Evolutionary conservation across 2,888 invertebrate species (phyloP), one percentile per base, ranked within the genome.

Genomic region (Drosophila ustulata): DNA sequence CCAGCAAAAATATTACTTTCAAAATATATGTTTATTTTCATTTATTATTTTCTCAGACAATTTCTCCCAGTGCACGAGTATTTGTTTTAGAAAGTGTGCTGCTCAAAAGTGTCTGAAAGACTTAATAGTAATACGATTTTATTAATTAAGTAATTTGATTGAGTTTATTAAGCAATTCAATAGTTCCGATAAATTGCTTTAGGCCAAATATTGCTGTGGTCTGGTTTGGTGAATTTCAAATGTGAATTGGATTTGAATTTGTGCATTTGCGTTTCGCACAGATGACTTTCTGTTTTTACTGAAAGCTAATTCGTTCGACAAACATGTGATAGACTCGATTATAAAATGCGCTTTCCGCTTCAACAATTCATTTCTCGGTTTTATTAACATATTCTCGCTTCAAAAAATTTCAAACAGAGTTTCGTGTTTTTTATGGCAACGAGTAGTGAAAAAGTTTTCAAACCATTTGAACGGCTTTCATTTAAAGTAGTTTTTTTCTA

Each of bases 351-450:
- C 41, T 76, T 76, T 71, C 34, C 59, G 72, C 73, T 56, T 53
- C 52, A 75, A 45, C 63, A 72, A 77, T 61, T 65, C 46, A 23
- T 39, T 72, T 47, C 26, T 30, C n/a, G 13, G 34, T 53, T 77
- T 66, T 75, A 77, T 75, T 58, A 75, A 75, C 75, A 75, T 71
- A 71, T 75, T 41, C 61, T 61, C 32, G 43, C 57, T 18, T 61
- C 32, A 57, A 66, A 59, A 75, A 56, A 51, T 62, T 63, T 56
- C 39, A 41, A 63, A 66, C 49, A 58, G 57, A 76, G 41, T 50
- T 52, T 53, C 41, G 53, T 71, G 65, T 58, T 77, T 75, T 73
- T 73, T 77, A 63, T 59, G 51, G 37, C 76, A 73, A 8, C 41
- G 13, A 28, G 37, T n/a, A 55, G 26, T 45, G 37, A 49, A 67